Base-by-base conservation (phyloP, 2,888 invertebrate species). In the Hypercompe scribonia region DNA sequence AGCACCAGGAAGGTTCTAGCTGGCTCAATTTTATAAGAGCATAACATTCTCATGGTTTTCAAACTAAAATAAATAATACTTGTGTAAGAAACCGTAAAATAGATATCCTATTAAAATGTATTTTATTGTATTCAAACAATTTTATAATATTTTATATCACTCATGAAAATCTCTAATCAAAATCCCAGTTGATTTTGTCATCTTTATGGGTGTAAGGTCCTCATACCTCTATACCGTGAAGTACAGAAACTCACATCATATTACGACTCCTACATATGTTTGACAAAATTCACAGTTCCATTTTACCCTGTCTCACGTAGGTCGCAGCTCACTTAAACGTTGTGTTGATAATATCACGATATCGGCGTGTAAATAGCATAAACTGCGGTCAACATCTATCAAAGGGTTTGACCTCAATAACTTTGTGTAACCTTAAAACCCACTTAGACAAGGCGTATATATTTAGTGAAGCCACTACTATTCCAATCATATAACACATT, bases 361-460 rank as follows among this genome's bases (percentile, higher is more conserved):
- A 68, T 67, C 68, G 36, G 46, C 3, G 34, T 34, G 63, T 39
- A 66, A 67, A 71, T 66, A 71, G 18, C 61, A 28, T 54, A 54
- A 68, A 68, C 54, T 68, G 54, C n/a, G 68, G 68, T 68, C 68
- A 68, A 54, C 58, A 68, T 34, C 68, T 68, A 61, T 61, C 61
- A 65, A 71, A 66, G 31, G 36, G 66, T 58, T 71, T 71, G 71
- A 71, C 71, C 71, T 66, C 68, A 68, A 72, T 72, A 68, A 68
- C 46, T 72, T 68, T 64, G 36, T 24, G 34, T 50, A 72, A 63
- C 33, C 34, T 71, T 63, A 65, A 42, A 36, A 31, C 31, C 68
- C 39, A 67, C 50, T 68, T 50, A 66, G 36, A 24, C 28, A 8
- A 36, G 36, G 36, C 28, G 18, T 36, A 28, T n/a, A 68, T 18